A percentile compares a stretch with the other conserved stretches of the same genome.
Evolutionary conservation across 1,140 invertebrate genomes (phyloP).

Genomic region (Holcopasites calliopsidis): DNA sequence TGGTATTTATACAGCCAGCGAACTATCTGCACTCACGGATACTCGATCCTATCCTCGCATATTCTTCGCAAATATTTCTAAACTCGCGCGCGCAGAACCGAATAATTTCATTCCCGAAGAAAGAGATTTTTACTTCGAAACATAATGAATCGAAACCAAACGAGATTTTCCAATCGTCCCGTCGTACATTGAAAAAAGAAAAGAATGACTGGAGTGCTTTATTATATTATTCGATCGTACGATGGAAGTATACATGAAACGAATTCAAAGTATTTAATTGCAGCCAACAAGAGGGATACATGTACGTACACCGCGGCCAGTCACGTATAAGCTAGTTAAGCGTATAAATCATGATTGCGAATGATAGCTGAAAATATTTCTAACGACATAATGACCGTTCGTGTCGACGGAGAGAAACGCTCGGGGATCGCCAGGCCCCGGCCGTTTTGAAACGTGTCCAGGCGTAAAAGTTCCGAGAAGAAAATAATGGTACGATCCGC

Average conservation of each 20-base stretch:
- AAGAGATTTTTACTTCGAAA: too few species aligned
- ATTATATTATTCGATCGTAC: too few species aligned
- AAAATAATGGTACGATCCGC: conserved; percentile 48
- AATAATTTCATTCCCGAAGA: too few species aligned
- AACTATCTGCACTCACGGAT: too few species aligned
- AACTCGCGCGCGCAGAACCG: too few species aligned
- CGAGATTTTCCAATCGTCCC: too few species aligned
- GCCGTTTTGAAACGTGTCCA: conserved; percentile 33
- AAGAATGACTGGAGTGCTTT: too few species aligned
- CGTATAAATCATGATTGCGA: conserved; percentile 50
- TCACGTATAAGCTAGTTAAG: conserved; percentile 39
- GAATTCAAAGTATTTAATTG: conserved; percentile 29
- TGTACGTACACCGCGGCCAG: conserved; percentile 33
- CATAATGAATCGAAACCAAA: too few species aligned
- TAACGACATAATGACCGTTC: conserved; percentile 41
- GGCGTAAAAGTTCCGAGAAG: conserved; percentile 51
- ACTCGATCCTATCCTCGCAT: too few species aligned
- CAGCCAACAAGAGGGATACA: conserved; percentile 6
- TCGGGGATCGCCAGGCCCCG: conserved; percentile 25
- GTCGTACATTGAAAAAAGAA: too few species aligned
- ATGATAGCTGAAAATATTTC: conserved; percentile 56
- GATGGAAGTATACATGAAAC: not conserved
- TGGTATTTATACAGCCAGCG: too few species aligned
- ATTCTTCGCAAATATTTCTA: too few species aligned
- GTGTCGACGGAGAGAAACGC: conserved; percentile 29